Base-by-base conservation (phyloP, 2,888 invertebrate genomes). In the Melieria picta region DNA sequence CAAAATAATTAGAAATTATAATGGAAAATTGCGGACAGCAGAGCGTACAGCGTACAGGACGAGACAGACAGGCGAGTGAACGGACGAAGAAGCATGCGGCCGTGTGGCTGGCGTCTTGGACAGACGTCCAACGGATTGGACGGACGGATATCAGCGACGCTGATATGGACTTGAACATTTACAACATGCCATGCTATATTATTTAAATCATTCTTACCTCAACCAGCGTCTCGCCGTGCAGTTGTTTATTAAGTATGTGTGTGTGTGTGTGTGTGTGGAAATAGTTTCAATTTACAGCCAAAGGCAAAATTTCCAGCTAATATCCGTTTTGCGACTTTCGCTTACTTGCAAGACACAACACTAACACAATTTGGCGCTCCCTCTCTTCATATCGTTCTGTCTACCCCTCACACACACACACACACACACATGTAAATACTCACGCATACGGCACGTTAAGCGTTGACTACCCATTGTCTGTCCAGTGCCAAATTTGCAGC, bases 1-100 rank as follows among this genome's bases (percentile, higher is more conserved):
- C 76, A 75, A 82, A 81, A 81, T 81, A 81, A 81, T 81, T 82
- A 81, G 79, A 81, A 81, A 82, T 82, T 81, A 81, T 80, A 82
- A 81, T 80, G 79, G 80, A 78, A 80, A 82, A 80, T 77, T 30
- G 30, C 30, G 30, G 30, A 30, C 30, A 30, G 30, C 30, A 16
- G 16, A 16, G 16, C 16, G 1, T 16, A 77, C 76, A 74, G 77
- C 50, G 56, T 69, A 61, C 56, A 67, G 48, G 57, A 63, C 48
- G 52, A 16, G 63, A 62, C 65, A 48, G 66, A 52, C 43, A 16
- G 42, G 2, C 61, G 42, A 42, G 55, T 9, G 13, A 11, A 11
- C n/a, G 60, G 7, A n/a, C 43, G 50, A 42, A 60, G 42, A 9
- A 9, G 3, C 30, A 30, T 55, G n/a, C 56, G n/a, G 11, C 13